Evolutionary conservation across 2,797 vertebrate species (phyloP), one percentile per base, ranked within the genome.

Genomic region (Dromococcyx pavoninus): DNA sequence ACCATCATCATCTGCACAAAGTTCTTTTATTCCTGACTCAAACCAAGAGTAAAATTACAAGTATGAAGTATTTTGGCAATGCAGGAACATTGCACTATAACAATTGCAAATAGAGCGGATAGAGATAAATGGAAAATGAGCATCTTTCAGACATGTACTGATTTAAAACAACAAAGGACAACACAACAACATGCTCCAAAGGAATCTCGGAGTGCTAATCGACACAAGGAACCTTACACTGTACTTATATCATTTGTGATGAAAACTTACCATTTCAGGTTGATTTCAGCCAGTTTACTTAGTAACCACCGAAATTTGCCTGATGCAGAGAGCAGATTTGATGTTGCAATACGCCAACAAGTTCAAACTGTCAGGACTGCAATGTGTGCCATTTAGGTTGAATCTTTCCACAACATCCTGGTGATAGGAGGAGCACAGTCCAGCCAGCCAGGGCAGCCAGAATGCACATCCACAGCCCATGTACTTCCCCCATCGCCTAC

Each of bases 181-280:
- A 12, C 2, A 9, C 58, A 78, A 28, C 4, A 43, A 12, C 33
- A 19, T 4, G 13, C 13, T 27, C 44, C 86, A 28, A 48, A 44
- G 44, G 30, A 46, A 70, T 7, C 53, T 11, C 28, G 6, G 64
- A 28, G 37, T 1, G 53, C 41, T 7, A 8, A 39, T 19, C 27
- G 12, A 11, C 39, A 14, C 28, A 24, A 19, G 33, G 10, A 51
- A 18, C 11, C 18, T 10, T 16, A 15, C 11, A 7, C 14, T 2
- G 0, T 1, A 8, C 28, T 19, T 27, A 4, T 0, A 7, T 1
- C 3, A 8, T 18, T 9, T 8, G 53, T 3, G 57, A 18, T 5
- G 22, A 24, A 23, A 30, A 17, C 17, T 51, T 44, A 46, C 64
- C 64, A 8, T 18, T 94, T 67, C 65, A 33, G 58, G 30, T 3